Conservation (phyloP, 2,797 vertebrate genomes). For the Pseudochirops cupreus region DNA sequence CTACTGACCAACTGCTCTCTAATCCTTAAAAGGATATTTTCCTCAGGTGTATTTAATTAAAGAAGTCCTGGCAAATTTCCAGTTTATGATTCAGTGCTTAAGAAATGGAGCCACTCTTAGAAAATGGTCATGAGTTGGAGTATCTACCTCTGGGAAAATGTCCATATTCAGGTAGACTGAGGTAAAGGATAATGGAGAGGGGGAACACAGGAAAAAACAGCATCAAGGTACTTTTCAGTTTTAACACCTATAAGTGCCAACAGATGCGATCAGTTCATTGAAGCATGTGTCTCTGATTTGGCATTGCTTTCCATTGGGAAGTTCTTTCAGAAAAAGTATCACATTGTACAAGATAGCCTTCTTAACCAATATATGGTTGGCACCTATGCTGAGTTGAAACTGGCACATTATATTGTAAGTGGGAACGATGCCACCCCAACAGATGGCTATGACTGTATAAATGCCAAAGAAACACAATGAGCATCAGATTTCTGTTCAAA, state of each 20-base stretch:
- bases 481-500: constrained; percentile 62
- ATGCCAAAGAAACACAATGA: constrained; percentile 78
- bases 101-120: constrained; percentile 38
- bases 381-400: constrained; percentile 79
- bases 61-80: constrained; percentile 40
- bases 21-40: constrained; percentile 38
- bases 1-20: constrained; percentile 18
- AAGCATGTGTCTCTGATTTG: constrained; percentile 74
- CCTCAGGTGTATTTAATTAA: constrained; percentile 32
- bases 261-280: constrained; percentile 81
- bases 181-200: constrained; percentile 29
- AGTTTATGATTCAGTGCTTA: constrained; percentile 14
- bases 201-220: constrained; percentile 4
- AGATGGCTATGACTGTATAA: constrained; percentile 80
- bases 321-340: constrained; percentile 80
- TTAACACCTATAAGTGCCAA: constrained; percentile 76
- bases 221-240: constrained; percentile 65
- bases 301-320: constrained; percentile 72
- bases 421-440: constrained; percentile 83
- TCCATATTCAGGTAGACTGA: constrained; percentile 35
- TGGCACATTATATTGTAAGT: constrained; percentile 81
- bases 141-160: constrained; percentile 9
- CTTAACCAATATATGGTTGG: constrained; percentile 71
- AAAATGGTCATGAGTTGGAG: constrained; percentile 17
- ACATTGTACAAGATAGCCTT: constrained; percentile 43